Conservation (phyloP, 2,888 invertebrate genomes). For the Drosophila hawaiiensis region DNA sequence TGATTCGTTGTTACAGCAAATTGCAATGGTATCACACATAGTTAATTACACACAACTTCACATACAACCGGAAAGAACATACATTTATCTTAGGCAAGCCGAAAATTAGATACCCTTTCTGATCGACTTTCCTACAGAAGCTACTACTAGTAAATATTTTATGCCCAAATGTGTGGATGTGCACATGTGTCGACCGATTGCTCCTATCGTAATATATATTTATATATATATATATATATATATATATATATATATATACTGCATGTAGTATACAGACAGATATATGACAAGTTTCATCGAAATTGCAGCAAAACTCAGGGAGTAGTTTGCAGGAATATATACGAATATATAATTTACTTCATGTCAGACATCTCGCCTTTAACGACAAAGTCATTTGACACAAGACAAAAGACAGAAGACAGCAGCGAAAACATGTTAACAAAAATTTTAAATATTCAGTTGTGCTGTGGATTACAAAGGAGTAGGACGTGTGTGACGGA, state of each 20-base stretch:
- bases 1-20: conserved; percentile 12
- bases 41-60: conserved; percentile 13
- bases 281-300: too few relatives aligned
- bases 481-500: background rate
- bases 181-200: too few relatives aligned
- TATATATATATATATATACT: too few relatives aligned
- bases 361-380: background rate
- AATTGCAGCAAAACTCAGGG: too few relatives aligned
- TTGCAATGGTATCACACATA: conserved; percentile 3
- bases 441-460: conserved; percentile 22
- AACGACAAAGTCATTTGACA: background rate
- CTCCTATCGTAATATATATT: too few relatives aligned
- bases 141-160: too few relatives aligned
- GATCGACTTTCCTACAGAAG: too few relatives aligned
- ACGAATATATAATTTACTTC: background rate
- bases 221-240: too few relatives aligned
- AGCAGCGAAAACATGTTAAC: conserved; percentile 14
- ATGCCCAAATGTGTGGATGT: too few relatives aligned
- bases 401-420: background rate
- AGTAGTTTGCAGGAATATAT: background rate
- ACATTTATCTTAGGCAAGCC: too few relatives aligned
- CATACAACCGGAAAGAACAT: background rate
- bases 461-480: background rate
- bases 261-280: too few relatives aligned
- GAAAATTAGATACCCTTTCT: too few relatives aligned